Evolutionary conservation across 2,113 vertebrate genomes (phyloP).

Genomic region (Dasypus novemcinctus): DNA sequence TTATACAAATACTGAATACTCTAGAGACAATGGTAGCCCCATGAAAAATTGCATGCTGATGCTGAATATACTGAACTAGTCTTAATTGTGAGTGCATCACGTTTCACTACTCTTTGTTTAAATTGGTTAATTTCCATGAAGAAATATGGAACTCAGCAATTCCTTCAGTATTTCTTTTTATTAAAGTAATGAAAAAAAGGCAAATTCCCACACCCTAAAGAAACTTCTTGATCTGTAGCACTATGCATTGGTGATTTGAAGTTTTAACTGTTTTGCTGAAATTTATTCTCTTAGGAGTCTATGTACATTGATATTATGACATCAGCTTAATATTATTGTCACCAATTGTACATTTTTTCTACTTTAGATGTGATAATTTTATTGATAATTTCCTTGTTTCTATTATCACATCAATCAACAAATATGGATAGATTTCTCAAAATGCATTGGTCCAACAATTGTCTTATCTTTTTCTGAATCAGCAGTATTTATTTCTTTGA

Average conservation of each 20-base stretch:
- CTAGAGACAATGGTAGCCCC: not conserved
- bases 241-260: constrained; percentile 49
- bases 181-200: constrained; percentile 54
- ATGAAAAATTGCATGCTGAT: constrained; percentile 56
- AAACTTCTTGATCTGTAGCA: constrained; percentile 49
- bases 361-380: constrained; percentile 13
- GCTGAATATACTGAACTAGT: constrained; percentile 40
- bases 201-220: constrained; percentile 57
- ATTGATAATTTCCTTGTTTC: not conserved
- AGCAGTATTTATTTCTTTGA: not conserved
- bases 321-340: constrained; percentile 30
- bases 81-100: constrained; percentile 71
- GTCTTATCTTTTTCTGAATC: not conserved
- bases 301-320: not conserved
- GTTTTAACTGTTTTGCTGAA: constrained; percentile 59
- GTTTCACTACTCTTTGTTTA: constrained; percentile 65
- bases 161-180: constrained; percentile 44
- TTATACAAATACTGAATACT: constrained; percentile 37
- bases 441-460: not conserved
- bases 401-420: not conserved
- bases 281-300: not conserved
- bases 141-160: constrained; percentile 50
- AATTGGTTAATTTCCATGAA: constrained; percentile 71
- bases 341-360: not conserved
- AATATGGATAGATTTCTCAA: not conserved